Percentiles rank a stretch among this genome's conserved stretches.
These are phyloP conservation scores for Drosophila nigrodunni DNA, from an alignment of 1,140 invertebrate species.

Conservation along the genomic window DNA sequence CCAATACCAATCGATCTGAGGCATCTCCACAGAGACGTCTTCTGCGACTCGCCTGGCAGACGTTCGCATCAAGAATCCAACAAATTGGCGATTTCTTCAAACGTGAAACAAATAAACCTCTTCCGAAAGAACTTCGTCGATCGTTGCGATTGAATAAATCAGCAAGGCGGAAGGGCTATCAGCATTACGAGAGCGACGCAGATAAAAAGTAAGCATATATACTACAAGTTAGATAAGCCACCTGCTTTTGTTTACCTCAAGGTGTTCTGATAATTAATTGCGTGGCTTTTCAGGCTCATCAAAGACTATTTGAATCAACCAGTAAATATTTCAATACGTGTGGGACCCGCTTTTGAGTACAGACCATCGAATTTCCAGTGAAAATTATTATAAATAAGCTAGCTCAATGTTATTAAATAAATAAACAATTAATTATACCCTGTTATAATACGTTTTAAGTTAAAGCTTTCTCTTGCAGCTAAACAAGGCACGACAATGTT, in stretches of 20 bases:
- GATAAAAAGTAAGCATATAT: conserved; percentile 85
- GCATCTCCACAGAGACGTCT: conserved; percentile 32
- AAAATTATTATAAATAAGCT: conserved; percentile 2
- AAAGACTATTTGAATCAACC: conserved; percentile 60
- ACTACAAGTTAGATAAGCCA: conserved; percentile 50
- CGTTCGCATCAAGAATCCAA: conserved; percentile 53
- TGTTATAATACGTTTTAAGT: too few species aligned
- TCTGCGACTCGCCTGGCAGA: conserved; percentile 59
- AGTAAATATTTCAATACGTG: conserved; percentile 60
- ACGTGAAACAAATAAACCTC: conserved; percentile 68
- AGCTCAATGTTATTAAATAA: conserved; percentile 6
- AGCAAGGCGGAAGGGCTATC: conserved; percentile 85
- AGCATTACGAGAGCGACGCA: conserved; percentile 85
- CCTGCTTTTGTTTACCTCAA: conserved; percentile 35
- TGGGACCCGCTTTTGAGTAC: conserved; percentile 67
- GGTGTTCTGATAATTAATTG: conserved; percentile 15
- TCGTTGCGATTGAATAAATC: conserved; percentile 80
- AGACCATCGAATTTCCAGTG: conserved; percentile 51
- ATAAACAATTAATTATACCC: neutral
- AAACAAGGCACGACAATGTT: conserved; percentile 6
- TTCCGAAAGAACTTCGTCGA: conserved; percentile 75
- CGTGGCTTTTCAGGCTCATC: conserved; percentile 36
- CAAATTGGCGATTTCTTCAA: conserved; percentile 49
- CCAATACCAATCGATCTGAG: conserved; percentile 10
- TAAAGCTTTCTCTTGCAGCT: neutral